A percentile compares a stretch with the other conserved stretches of the same genome.
Evolutionary conservation across 2,888 invertebrate genomes (phyloP).

Genomic region (Allacma fusca): DNA sequence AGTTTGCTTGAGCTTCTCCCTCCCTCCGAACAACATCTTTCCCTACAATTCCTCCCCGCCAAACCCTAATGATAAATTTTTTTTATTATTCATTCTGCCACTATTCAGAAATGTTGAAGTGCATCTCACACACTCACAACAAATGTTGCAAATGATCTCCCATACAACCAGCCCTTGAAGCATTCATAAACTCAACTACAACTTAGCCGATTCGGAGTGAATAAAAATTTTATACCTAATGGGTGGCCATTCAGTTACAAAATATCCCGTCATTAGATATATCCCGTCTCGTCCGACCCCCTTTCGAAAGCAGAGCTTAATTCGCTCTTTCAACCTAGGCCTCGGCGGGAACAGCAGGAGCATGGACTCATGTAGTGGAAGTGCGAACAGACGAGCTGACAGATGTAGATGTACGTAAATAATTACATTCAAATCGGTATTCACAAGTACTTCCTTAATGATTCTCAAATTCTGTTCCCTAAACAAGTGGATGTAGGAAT

Average conservation of each 20-base stretch:
- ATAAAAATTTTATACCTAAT: slow-evolving; percentile 5
- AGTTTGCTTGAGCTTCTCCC: background rate
- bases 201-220: background rate
- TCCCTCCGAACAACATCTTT: background rate
- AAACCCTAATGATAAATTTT: background rate
- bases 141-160: background rate
- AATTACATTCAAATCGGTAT: too few relatives aligned
- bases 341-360: too few relatives aligned
- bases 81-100: background rate
- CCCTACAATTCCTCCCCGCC: background rate
- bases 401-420: too few relatives aligned
- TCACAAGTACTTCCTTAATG: too few relatives aligned
- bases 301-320: background rate
- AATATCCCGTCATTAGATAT: background rate
- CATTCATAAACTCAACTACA: background rate
- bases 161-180: background rate
- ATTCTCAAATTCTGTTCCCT: too few relatives aligned
- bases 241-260: background rate
- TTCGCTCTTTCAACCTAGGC: background rate
- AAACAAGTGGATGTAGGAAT: too few relatives aligned
- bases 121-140: background rate
- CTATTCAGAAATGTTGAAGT: background rate
- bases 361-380: too few relatives aligned
- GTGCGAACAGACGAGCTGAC: too few relatives aligned
- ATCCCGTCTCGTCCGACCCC: background rate